Evolutionary conservation across 2,797 vertebrate species (phyloP), one percentile per base, ranked within the genome.

Genomic region (Eidolon dupreanum): DNA sequence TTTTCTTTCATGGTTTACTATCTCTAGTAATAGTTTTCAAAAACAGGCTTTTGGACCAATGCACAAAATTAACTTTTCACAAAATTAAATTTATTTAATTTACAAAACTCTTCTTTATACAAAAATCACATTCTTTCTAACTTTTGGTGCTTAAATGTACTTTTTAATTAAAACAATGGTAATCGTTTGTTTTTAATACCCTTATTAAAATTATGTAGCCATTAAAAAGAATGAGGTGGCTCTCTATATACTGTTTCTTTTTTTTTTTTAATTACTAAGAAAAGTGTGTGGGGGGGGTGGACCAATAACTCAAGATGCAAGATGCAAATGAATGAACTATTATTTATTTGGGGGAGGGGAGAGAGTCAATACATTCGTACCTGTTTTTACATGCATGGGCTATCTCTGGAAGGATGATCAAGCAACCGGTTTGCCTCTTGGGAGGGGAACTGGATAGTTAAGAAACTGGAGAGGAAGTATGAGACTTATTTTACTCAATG

Each of bases 371-470:
- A 88, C 65, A 90, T 90, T 55, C 57, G 0, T 75, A 95, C 65
- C 77, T 95, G 81, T 74, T 90, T 89, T 92, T 94, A 88, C 85
- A 92, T 89, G 84, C 24, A n/a, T 75, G 86, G 81, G 86, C 92
- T 97, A 84, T 88, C 95, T 87, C 71, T 93, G 94, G 92, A 97
- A 95, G 82, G 95, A 85, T 93, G 82, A 94, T 94, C 92, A 93
- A 95, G 89, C 86, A 92, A 96, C 46, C 5, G 17, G 78, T 88
- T 95, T 93, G 94, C 89, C 70, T 93, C 92, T 94, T 91, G 59
- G 89, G 77, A 95, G 46, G 77, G 75, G 75, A 95, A 96, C 51
- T 94, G 46, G 53, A 95, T 93, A 88, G 65, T 88, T 93, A 95
- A 90, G 90, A 78, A 96, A 96, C 65, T 93, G 53, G 86, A 94